These are phyloP conservation scores for Tetranychus urticae DNA, from an alignment of 1,140 invertebrate genomes.

Conservation along the genomic window DNA sequence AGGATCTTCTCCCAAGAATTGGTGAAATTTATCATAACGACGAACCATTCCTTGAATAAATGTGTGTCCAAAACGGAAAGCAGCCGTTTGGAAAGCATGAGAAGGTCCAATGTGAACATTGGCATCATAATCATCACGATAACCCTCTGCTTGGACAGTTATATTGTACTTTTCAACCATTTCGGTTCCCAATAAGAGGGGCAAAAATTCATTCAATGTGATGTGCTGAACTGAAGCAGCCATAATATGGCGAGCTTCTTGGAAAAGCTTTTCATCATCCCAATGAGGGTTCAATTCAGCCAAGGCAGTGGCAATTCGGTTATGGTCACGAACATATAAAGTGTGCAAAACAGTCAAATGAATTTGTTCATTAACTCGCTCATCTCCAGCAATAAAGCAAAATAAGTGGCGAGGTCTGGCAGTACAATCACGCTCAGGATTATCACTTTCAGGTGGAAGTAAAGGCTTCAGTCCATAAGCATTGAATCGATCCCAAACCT, in stretches of 20 bases:
- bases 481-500: conserved; percentile 28
- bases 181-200: conserved; percentile 21
- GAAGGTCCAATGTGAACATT: conserved; percentile 20
- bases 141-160: conserved; percentile 9
- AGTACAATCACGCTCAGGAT: conserved; percentile 78
- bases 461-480: conserved; percentile 68
- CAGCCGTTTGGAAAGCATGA: conserved; percentile 24
- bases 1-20: conserved; percentile 37
- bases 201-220: conserved; percentile 25
- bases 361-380: conserved; percentile 27
- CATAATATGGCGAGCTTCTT: conserved; percentile 24
- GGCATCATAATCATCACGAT: conserved; percentile 22
- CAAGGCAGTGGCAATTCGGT: conserved; percentile 44
- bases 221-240: conserved; percentile 27
- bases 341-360: conserved; percentile 23
- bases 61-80: conserved; percentile 26
- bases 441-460: conserved; percentile 57
- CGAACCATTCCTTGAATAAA: conserved; percentile 18
- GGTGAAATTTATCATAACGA: conserved; percentile 11
- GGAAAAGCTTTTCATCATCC: conserved; percentile 28
- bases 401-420: conserved; percentile 43
- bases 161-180: conserved; percentile 12
- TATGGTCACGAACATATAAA: conserved; percentile 27
- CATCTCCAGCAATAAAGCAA: conserved; percentile 32
- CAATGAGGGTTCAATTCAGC: conserved; percentile 31